A percentile compares a stretch with the other conserved stretches of the same genome.
Conservation (phyloP, 2,113 vertebrate genomes). For the Candoia aspera region DNA sequence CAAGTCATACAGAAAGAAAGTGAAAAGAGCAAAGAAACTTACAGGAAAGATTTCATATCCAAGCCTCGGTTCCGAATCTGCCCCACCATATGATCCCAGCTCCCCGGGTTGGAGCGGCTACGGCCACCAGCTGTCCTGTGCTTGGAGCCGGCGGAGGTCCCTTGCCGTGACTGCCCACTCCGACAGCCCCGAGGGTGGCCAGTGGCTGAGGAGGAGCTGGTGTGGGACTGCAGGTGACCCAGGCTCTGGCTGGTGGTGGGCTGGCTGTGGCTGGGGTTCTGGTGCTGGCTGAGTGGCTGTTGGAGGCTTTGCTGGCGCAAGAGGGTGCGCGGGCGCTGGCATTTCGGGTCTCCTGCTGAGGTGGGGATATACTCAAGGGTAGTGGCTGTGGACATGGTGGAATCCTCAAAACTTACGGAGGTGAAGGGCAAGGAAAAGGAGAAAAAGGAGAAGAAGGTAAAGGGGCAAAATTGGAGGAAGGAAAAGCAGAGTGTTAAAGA, state of each 20-base stretch:
- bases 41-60: conserved; percentile 99
- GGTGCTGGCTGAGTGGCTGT: conserved; percentile 90
- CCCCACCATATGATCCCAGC: conserved; percentile 98
- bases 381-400: conserved; percentile 88
- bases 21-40: conserved; percentile 74
- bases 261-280: conserved; percentile 82
- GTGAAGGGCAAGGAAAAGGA: conserved; percentile 73
- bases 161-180: conserved; percentile 74
- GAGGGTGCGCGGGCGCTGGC: conserved; percentile 89
- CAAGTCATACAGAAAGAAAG: neutral
- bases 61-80: conserved; percentile 96
- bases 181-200: conserved; percentile 76
- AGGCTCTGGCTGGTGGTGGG: conserved; percentile 96
- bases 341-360: conserved; percentile 82
- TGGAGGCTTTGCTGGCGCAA: conserved; percentile 95
- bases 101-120: conserved; percentile 87
- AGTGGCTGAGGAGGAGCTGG: conserved; percentile 60
- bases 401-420: conserved; percentile 90
- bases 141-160: conserved; percentile 80
- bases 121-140: conserved; percentile 81
- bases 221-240: conserved; percentile 88
- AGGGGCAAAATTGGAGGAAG: conserved; percentile 76
- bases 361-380: conserved; percentile 94
- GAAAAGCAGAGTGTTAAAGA: conserved; percentile 85
- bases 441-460: conserved; percentile 79